phyloP scores from a whole-genome alignment of 2,888 invertebrate species.

The Apamea crenata region DNA sequence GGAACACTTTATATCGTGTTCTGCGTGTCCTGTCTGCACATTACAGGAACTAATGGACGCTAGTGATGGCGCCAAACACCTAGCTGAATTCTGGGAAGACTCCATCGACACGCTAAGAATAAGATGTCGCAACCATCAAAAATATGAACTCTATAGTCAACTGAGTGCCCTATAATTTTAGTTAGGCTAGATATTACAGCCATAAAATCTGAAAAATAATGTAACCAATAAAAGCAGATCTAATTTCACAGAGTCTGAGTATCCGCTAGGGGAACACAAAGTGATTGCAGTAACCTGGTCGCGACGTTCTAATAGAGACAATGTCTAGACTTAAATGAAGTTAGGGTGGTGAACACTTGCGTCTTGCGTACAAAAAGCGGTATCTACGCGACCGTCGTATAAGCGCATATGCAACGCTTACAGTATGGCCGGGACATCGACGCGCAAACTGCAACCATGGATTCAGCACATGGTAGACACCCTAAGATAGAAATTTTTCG shows the following conservation, averaged over 20 bases:
- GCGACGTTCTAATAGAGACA: constrained; percentile 22
- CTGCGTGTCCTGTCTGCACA: neutral
- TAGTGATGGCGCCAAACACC: neutral
- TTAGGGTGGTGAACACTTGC: constrained; percentile 20
- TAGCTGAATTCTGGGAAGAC: neutral
- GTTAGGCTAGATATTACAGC: constrained; percentile 1
- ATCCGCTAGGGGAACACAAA: constrained; percentile 22
- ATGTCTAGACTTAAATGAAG: constrained; percentile 40
- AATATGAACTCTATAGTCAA: neutral
- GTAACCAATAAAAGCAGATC: constrained; percentile 19
- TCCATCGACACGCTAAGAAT: neutral
- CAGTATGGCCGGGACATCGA: too few relatives aligned
- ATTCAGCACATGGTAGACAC: too few relatives aligned
- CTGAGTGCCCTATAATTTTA: constrained; percentile 23
- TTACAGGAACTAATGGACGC: neutral
- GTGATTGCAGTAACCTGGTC: constrained; percentile 24
- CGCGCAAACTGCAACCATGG: too few relatives aligned
- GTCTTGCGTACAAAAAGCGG: neutral
- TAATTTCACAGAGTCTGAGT: constrained; percentile 39
- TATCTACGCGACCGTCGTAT: neutral
- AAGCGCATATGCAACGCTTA: neutral
- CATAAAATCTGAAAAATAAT: constrained; percentile 36
- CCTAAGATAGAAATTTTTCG: too few relatives aligned
- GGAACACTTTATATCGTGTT: neutral
- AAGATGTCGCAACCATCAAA: neutral